Conservation (phyloP, 2,797 vertebrate species). For the Rousettus madagascariensis region DNA sequence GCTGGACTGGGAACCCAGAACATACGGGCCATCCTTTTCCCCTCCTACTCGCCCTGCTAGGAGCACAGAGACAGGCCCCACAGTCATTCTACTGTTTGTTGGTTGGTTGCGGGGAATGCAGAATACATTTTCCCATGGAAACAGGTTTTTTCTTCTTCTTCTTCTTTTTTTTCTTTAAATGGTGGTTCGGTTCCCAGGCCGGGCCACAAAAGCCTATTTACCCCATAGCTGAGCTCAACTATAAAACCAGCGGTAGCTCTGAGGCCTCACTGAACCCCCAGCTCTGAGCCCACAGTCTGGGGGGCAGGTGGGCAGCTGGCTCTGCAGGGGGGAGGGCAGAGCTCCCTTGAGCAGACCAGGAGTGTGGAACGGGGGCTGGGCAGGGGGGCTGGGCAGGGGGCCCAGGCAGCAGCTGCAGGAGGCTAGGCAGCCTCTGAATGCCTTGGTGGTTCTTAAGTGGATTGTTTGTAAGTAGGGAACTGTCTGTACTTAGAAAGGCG, state of each 20-base stretch:
- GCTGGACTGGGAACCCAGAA: neutral
- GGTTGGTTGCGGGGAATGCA: conserved; percentile 37
- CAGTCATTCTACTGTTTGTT: conserved; percentile 13
- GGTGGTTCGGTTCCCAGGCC: conserved; percentile 76
- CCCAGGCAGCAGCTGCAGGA: conserved; percentile 74
- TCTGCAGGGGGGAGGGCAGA: conserved; percentile 44
- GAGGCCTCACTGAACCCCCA: conserved; percentile 73
- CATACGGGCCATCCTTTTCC: neutral
- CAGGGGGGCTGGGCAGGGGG: conserved; percentile 65
- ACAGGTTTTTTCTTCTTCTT: neutral
- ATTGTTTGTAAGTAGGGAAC: conserved; percentile 81
- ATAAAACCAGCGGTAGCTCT: conserved; percentile 74
- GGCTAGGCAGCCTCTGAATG: conserved; percentile 75
- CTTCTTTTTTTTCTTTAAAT: conserved; percentile 56
- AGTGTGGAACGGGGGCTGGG: conserved; percentile 20
- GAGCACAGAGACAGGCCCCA: neutral
- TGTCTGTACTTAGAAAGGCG: conserved; percentile 78
- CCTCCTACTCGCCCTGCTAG: neutral
- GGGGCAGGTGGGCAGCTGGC: conserved; percentile 79
- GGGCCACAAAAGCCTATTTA: conserved; percentile 80
- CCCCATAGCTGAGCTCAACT: conserved; percentile 72
- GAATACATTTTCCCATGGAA: conserved; percentile 73
- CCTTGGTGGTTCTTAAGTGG: conserved; percentile 80
- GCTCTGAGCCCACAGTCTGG: conserved; percentile 37
- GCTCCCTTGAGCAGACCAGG: conserved; percentile 59